Base-by-base conservation (phyloP, 2,888 invertebrate species). In the Gastrophysa polygoni region DNA sequence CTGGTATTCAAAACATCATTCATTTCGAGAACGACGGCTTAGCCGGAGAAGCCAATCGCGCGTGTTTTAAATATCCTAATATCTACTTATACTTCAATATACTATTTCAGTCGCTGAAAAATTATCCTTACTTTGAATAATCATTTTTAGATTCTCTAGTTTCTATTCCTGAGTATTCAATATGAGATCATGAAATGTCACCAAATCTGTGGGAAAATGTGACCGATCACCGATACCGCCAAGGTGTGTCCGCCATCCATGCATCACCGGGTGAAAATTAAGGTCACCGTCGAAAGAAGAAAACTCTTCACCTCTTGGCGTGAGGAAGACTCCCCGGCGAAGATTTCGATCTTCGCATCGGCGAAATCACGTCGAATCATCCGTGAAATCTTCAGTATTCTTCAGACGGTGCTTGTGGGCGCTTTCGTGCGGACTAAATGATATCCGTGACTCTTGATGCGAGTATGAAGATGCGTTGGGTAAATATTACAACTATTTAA, bases 361-460 rank as follows among this genome's bases (percentile, higher is more conserved):
- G 68, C 61, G 68, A 68, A 68, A 68, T 63, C 61, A 57, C 52
- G 46, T 24, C 59, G 29, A 63, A 60, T 60, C 44, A 47, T 61
- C 55, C 55, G 34, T 57, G 57, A 52, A 52, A 57, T 55, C 57
- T 52, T 66, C 60, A 66, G 68, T 68, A 63, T 68, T 63, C 55
- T 44, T 44, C 63, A 54, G 50, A 63, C 65, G 28, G 65, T 66
- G 63, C 17, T 65, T 49, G 67, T 65, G 64, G 57, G 66, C 64
- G 60, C 63, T 56, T 59, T 59, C 47, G 51, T 66, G 8, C 4
- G 18, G 38, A 38, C 3, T 38, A n/a, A n/a, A n/a, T n/a, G n/a
- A n/a, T n/a, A 14, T 14, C 7, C 24, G 3, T 24, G 4, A 7
- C 24, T 7, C 7, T 38, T 38, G 14, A 32, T 46, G 34, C 28